Percentiles rank a stretch among this genome's conserved stretches.
Conservation (phyloP, 2,888 invertebrate genomes). For the Syritta pipiens region DNA sequence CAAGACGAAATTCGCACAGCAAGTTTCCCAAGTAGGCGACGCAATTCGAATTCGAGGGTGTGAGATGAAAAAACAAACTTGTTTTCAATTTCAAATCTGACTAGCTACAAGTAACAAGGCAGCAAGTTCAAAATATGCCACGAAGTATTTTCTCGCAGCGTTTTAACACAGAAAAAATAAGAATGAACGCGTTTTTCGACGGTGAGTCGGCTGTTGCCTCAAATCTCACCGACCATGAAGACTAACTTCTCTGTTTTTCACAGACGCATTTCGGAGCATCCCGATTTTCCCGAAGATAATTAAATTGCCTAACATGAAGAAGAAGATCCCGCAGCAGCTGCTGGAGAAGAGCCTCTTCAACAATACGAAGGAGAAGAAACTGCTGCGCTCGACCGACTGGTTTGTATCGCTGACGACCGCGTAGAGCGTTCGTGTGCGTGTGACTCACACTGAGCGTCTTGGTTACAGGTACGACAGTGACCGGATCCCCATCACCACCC, state of each 20-base stretch:
- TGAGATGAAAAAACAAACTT: neutral
- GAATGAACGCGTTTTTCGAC: constrained; percentile 72
- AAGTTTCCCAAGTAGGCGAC: neutral
- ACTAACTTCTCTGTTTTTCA: too few species aligned
- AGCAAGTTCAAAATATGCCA: constrained; percentile 71
- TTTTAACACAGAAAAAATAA: constrained; percentile 71
- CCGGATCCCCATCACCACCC: constrained; percentile 73
- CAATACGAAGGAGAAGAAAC: constrained; percentile 70
- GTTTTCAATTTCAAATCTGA: constrained; percentile 13
- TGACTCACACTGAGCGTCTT: neutral
- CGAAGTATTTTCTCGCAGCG: constrained; percentile 74
- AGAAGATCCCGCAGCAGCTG: constrained; percentile 2
- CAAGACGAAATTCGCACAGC: too few species aligned
- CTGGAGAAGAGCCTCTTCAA: constrained; percentile 59
- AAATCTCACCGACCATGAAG: neutral
- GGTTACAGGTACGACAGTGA: constrained; percentile 73
- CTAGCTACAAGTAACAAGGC: neutral
- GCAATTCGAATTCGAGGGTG: neutral
- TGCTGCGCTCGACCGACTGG: constrained; percentile 73
- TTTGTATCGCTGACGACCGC: constrained; percentile 28
- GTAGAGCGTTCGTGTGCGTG: too few species aligned
- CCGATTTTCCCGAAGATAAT: constrained; percentile 73
- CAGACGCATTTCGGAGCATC: constrained; percentile 71
- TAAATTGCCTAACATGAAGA: constrained; percentile 69
- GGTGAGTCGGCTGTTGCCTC: constrained; percentile 63